phyloP scores from a whole-genome alignment of 1,140 invertebrate genomes.

The Phortica variegata region DNA sequence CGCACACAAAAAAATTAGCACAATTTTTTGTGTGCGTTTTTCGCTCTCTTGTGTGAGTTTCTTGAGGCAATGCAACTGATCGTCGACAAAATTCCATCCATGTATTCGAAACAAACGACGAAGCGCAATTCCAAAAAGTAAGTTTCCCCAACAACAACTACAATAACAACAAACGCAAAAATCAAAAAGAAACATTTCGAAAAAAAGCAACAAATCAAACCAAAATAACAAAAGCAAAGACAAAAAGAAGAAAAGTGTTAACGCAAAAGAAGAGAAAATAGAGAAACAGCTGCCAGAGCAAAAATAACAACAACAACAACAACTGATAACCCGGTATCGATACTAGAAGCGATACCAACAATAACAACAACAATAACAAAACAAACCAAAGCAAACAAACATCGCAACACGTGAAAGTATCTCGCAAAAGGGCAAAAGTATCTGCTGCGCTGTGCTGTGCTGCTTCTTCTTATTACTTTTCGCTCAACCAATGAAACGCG shows the following conservation, averaged over 20 bases:
- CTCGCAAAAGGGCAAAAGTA: too few relatives aligned
- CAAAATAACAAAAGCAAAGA: not conserved
- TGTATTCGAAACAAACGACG: constrained; percentile 57
- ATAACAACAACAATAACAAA: constrained; percentile 19
- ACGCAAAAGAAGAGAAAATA: not conserved
- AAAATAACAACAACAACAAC: not conserved
- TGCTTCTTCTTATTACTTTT: too few relatives aligned
- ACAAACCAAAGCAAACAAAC: constrained; percentile 14
- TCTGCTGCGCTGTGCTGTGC: too few relatives aligned
- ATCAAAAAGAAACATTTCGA: not conserved
- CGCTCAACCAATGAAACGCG: constrained; percentile 23
- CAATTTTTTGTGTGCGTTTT: constrained; percentile 27
- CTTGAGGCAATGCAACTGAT: constrained; percentile 57
- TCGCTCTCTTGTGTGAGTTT: constrained; percentile 41
- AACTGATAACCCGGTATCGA: too few relatives aligned
- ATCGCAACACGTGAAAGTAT: constrained; percentile 9
- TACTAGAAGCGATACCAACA: too few relatives aligned
- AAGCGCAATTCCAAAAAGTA: constrained; percentile 58
- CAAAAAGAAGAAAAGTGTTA: not conserved
- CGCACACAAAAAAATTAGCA: constrained; percentile 19
- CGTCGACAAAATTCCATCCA: constrained; percentile 58
- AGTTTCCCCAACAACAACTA: constrained; percentile 25
- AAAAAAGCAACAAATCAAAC: constrained; percentile 2
- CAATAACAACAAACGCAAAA: constrained; percentile 8
- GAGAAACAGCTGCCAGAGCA: not conserved